Percentiles rank a stretch among this genome's conserved stretches.
phyloP scores from a whole-genome alignment of 2,888 invertebrate species.

The Stenodera caucasica region DNA sequence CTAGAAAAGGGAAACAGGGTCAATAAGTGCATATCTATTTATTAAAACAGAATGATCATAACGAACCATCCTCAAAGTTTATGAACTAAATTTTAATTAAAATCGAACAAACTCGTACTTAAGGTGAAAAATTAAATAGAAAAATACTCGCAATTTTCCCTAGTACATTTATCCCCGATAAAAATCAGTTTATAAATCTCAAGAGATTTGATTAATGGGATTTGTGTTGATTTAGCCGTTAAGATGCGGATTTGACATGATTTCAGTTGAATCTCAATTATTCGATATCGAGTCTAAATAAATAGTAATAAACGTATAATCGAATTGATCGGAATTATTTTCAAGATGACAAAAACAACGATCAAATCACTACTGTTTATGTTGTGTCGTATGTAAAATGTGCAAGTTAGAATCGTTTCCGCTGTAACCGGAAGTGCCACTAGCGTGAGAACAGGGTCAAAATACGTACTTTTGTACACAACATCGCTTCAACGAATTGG shows the following conservation, averaged over 20 bases:
- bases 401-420: background rate
- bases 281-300: no score
- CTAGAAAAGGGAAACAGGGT: no score
- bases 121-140: no score
- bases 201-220: conserved; percentile 5
- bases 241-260: no score
- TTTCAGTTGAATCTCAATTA: no score
- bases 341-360: background rate
- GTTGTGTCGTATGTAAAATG: background rate
- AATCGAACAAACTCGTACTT: background rate
- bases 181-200: conserved; percentile 1
- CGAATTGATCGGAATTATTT: no score
- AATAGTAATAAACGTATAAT: no score
- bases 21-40: background rate
- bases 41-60: background rate
- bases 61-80: background rate
- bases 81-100: background rate
- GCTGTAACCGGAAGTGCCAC: background rate
- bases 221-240: conserved; percentile 6
- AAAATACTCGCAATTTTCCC: background rate
- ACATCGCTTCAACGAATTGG: background rate
- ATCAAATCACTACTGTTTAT: background rate
- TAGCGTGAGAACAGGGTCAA: background rate
- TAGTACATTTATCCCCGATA: background rate
- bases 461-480: background rate